A percentile compares a stretch with the other conserved stretches of the same genome.
phyloP scores from a whole-genome alignment of 2,113 vertebrate genomes.

The Thunnus thynnus region DNA sequence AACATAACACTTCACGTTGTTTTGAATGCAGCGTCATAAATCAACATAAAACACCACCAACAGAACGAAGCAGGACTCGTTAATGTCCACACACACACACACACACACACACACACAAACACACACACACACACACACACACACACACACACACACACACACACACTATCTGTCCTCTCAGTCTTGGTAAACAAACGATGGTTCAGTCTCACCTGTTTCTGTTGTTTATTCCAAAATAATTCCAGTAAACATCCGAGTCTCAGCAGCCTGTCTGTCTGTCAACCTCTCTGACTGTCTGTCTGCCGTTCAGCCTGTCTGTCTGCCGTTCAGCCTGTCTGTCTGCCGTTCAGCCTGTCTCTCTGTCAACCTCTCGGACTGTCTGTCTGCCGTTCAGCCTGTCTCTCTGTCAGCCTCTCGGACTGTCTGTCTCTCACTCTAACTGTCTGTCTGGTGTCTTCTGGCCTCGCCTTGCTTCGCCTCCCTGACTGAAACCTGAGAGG shows the following conservation, averaged over 20 bases:
- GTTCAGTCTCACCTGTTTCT: conserved; percentile 49
- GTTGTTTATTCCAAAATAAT: conserved; percentile 24
- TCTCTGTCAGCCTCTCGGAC: not conserved
- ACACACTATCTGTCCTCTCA: not conserved
- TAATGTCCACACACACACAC: no score
- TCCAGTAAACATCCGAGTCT: conserved; percentile 21
- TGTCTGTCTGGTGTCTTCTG: conserved; percentile 37
- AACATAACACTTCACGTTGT: no score
- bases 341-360: not conserved
- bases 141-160: not conserved
- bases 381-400: conserved; percentile 28
- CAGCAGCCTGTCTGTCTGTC: not conserved
- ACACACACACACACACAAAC: no score
- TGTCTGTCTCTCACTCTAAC: not conserved
- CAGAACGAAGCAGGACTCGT: not conserved
- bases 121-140: not conserved
- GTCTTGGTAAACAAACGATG: not conserved
- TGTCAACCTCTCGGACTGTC: conserved; percentile 14
- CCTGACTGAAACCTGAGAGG: conserved; percentile 67
- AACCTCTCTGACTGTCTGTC: not conserved
- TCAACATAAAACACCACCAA: not conserved
- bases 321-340: not conserved
- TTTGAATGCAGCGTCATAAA: no score
- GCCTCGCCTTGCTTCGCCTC: conserved; percentile 32
- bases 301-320: not conserved